Base-by-base conservation (phyloP, 2,888 invertebrate species). In the Thysanoteuthis rhombus region DNA sequence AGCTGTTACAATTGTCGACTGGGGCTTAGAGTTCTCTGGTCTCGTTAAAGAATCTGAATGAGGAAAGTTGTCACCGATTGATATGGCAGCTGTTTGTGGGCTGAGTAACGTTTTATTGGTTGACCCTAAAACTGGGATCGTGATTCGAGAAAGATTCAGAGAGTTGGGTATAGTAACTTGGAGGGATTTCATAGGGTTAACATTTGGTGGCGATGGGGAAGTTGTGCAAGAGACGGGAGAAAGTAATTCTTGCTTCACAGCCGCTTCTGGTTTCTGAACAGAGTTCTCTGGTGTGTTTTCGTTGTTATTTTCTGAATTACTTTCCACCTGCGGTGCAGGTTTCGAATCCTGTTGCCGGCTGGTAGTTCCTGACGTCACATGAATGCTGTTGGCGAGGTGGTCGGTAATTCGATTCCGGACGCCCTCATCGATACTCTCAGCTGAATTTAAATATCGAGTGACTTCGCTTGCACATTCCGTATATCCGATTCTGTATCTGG, bases 401-500 rank as follows among this genome's bases (percentile, higher is more conserved):
- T 95, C 95, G 93, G 96, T 94, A 12, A 97, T 95, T 40, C 96
- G 95, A 38, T 94, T 95, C 52, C 96, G 95, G 36, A 96, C 96
- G 52, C 96, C 95, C 3, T 95, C 94, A 90, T 95, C 95, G 12
- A 96, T 95, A 39, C 95, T 96, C 28, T 96, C 95, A 40, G 95
- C 94, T n/a, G 96, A 95, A 52, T 95, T 94, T 39, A 97, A 94
- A 94, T 96, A 97, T 47, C 96, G 95, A 45, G 95, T 95, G 28
- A 96, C 96, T 94, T 97, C 96, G 52, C 95, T 95, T 8, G 96
- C 96, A 94, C 97, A 97, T 93, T 96, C 96, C 93, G 95, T 95
- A 95, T 96, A 96, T 89, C 97, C 97, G 8, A 96, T 95, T 19
- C 95, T 94, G 95, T 96, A 96, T 94, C 96, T 96, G 39, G 95